Percentiles rank a stretch among this genome's conserved stretches.
phyloP scores from a whole-genome alignment of 2,113 vertebrate genomes.

The Crotophaga sulcirostris region DNA sequence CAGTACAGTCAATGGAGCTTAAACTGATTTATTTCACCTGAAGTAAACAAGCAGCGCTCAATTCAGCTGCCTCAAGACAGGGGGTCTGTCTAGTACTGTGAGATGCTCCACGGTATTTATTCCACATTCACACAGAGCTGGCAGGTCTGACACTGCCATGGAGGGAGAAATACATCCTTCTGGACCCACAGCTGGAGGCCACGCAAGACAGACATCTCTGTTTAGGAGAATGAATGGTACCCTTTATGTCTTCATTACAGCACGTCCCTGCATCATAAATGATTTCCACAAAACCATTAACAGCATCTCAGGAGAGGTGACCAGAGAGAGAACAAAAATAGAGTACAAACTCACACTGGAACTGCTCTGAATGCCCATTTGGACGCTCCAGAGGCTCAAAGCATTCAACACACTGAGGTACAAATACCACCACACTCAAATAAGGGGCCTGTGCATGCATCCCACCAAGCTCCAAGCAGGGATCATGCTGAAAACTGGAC shows the following conservation, averaged over 20 bases:
- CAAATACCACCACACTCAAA: not conserved
- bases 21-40: not conserved
- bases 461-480: not conserved
- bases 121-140: not conserved
- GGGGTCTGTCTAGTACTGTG: not conserved
- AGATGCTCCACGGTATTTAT: not conserved
- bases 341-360: not conserved
- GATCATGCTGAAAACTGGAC: not conserved
- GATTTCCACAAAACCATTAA: not conserved
- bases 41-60: not conserved
- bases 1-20: not conserved
- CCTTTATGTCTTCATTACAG: not conserved
- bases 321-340: not conserved
- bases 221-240: not conserved
- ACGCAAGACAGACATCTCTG: not conserved
- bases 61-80: not conserved
- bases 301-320: not conserved
- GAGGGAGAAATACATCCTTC: not conserved
- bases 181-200: constrained; percentile 19
- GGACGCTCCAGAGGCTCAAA: rapidly evolving
- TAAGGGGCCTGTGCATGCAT: not conserved
- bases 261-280: not conserved
- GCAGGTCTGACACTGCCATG: not conserved
- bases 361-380: not conserved
- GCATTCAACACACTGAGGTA: not conserved